These are phyloP conservation scores for Mimachlamys varia DNA, from an alignment of 2,888 invertebrate genomes.

Conservation along the genomic window DNA sequence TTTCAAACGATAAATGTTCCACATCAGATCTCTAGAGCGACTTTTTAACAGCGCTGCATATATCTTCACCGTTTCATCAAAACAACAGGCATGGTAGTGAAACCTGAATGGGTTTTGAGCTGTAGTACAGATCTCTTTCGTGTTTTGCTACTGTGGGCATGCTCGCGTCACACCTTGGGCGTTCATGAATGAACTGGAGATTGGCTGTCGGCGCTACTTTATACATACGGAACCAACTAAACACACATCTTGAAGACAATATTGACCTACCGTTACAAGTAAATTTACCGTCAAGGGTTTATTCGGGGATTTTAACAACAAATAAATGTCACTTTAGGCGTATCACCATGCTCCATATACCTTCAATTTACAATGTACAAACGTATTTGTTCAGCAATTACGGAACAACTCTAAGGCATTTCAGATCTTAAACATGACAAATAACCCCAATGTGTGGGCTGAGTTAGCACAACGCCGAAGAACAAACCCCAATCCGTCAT, in stretches of 20 bases:
- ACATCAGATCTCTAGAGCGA: too few species aligned
- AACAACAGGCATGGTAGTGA: too few species aligned
- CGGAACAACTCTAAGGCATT: background rate
- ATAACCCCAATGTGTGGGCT: background rate
- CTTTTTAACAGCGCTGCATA: too few species aligned
- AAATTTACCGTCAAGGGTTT: constrained; percentile 23
- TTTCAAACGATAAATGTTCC: too few species aligned
- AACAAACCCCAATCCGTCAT: constrained; percentile 1
- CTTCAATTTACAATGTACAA: background rate
- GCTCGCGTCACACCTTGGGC: background rate
- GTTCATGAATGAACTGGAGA: constrained; percentile 21
- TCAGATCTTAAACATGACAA: background rate
- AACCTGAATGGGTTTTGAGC: background rate
- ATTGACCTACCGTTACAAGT: constrained; percentile 20
- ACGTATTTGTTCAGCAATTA: constrained; percentile 28
- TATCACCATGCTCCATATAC: constrained; percentile 16
- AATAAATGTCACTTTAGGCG: constrained; percentile 20
- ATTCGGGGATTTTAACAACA: constrained; percentile 22
- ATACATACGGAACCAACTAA: background rate
- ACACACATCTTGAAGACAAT: background rate
- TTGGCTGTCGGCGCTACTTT: background rate
- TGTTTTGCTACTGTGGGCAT: background rate
- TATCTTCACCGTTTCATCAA: too few species aligned
- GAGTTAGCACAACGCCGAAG: constrained; percentile 7
- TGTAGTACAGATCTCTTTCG: background rate